A percentile compares a stretch with the other conserved stretches of the same genome.
Conservation (phyloP, 53 echinoderm and acorn worm genomes). For the Crossaster papposus region DNA sequence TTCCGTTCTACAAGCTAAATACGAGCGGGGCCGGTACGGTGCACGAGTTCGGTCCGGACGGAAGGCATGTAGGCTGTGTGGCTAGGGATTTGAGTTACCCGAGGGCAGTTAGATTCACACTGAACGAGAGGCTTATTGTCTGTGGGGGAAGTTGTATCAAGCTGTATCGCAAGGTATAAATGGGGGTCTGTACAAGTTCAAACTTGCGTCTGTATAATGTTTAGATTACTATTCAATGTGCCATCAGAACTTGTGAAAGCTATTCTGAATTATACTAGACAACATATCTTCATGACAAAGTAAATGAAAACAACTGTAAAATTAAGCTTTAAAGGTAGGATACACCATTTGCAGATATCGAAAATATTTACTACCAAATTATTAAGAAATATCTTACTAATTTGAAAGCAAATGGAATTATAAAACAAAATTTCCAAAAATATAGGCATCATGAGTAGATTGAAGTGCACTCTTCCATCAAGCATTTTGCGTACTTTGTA, state of each 20-base stretch:
- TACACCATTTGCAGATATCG: too few species aligned
- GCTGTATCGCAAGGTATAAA: conserved; percentile 34
- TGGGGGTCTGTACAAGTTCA: not conserved
- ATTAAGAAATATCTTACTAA: too few species aligned
- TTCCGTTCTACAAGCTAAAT: conserved; percentile 26
- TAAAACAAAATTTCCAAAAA: too few species aligned
- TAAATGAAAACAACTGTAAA: too few species aligned
- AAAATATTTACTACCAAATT: too few species aligned
- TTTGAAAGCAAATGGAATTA: too few species aligned
- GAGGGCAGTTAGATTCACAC: conserved; percentile 22
- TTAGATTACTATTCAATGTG: not conserved
- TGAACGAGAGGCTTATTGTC: conserved; percentile 40
- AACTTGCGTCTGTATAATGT: not conserved
- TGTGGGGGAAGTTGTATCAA: conserved; percentile 32
- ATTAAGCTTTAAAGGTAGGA: too few species aligned
- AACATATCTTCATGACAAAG: too few species aligned
- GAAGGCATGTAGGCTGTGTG: conserved; percentile 49
- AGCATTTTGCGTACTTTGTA: too few species aligned
- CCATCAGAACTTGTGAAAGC: not conserved
- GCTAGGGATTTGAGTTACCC: conserved; percentile 14
- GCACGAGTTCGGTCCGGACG: conserved; percentile 40
- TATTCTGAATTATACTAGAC: too few species aligned
- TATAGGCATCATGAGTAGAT: too few species aligned
- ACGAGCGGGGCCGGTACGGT: not conserved
- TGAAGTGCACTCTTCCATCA: too few species aligned